Base-by-base conservation (phyloP, 2,888 invertebrate species). In the Drosophila siamana region DNA sequence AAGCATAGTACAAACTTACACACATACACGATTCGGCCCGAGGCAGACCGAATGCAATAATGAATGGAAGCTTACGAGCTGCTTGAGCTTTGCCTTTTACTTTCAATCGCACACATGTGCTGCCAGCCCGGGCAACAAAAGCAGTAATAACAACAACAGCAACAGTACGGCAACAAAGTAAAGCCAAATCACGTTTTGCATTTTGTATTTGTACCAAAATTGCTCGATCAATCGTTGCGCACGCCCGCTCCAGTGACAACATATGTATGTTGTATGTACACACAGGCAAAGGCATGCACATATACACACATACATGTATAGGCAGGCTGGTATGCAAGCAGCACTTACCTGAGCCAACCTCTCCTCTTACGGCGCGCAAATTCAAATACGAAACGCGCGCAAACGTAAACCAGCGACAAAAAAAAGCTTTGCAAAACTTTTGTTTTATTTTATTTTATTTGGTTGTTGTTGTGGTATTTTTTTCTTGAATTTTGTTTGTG, bases 51-150 rank as follows among this genome's bases (percentile, higher is more conserved):
- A 74, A 66, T 73, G 75, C 85, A 81, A 81, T 81, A 74, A 81
- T 86, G 85, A 83, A 83, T 87, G 85, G 85, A 84, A 86, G 86
- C 87, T 83, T 86, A 81, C 52, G 68, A 44, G 54, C 70, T 67
- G 82, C 67, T 73, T 74, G 74, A 85, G 85, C 82, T 85, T 83
- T 85, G 76, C 80, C 86, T 90, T 90, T 89, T 87, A 89, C 90
- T 90, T 90, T 90, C 90, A 86, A 87, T 89, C 89, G 80, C 75
- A 89, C 80, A 73, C 70, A 78, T 68, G 28, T n/a, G 28, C 8
- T 36, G 33, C 11, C 33, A 36, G 33, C 33, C n/a, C 11, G 33
- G 9, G 2, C 24, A 26, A 9, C 36, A 50, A 24, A 22, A 46
- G 40, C 22, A 28, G 13, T 48, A 59, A 33, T 30, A 54, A 19